These are phyloP conservation scores for Rapana venosa DNA, from an alignment of 2,888 invertebrate genomes.

Conservation along the genomic window DNA sequence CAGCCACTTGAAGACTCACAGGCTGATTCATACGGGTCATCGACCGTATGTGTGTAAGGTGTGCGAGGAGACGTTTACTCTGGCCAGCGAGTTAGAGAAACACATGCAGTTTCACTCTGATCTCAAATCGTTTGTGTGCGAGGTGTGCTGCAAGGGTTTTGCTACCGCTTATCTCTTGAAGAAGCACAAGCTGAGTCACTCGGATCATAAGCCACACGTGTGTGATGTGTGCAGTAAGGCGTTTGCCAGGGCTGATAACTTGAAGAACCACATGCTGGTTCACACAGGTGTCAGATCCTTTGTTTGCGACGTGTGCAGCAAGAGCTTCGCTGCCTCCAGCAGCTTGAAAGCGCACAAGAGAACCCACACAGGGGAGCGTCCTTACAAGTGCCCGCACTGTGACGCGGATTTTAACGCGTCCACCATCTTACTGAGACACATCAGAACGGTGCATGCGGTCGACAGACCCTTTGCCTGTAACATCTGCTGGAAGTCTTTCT, in stretches of 20 bases:
- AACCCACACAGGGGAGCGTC: not conserved
- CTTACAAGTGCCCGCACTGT: constrained; percentile 3
- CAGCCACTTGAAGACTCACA: too few species aligned
- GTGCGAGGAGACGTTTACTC: too few species aligned
- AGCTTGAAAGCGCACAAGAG: not conserved
- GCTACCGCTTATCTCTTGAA: not conserved
- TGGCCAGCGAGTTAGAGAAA: too few species aligned
- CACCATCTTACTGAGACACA: not conserved
- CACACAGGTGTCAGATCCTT: not conserved
- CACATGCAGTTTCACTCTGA: too few species aligned
- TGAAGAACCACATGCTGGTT: not conserved
- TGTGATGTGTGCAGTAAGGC: constrained; percentile 5
- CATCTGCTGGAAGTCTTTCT: not conserved
- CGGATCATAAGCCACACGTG: not conserved
- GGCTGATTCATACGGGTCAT: too few species aligned
- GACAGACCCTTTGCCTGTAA: not conserved
- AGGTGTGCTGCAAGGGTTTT: not conserved
- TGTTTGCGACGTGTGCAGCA: not conserved
- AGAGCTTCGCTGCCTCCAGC: not conserved
- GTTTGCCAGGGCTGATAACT: not conserved
- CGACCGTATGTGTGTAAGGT: too few species aligned
- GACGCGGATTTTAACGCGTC: not conserved
- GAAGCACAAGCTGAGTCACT: not conserved
- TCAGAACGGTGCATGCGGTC: not conserved
- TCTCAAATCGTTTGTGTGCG: not conserved